Evolutionary conservation across 2,888 invertebrate genomes (phyloP).

Genomic region (Kryphioiulus occultus): DNA sequence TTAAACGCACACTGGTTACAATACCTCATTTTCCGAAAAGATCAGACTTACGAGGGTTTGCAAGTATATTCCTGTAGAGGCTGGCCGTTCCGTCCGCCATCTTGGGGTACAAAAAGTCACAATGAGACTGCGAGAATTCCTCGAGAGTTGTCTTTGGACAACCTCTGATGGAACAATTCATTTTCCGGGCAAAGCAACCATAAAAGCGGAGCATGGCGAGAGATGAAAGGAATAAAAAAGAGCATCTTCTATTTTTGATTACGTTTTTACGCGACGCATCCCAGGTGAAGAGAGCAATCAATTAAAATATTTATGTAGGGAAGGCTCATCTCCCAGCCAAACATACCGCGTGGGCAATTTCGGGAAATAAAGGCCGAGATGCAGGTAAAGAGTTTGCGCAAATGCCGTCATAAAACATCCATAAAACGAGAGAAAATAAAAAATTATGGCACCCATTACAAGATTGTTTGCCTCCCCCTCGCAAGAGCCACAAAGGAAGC

Average conservation of each 20-base stretch:
- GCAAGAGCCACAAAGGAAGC: neutral
- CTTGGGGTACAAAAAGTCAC: neutral
- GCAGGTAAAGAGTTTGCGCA: slow-evolving; percentile 34
- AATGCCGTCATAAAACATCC: slow-evolving; percentile 12
- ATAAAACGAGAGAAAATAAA: slow-evolving; percentile 10
- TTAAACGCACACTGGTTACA: too few species aligned
- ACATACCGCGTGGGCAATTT: neutral
- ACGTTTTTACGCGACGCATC: neutral
- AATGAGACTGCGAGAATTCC: neutral
- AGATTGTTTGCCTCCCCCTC: slow-evolving; percentile 20
- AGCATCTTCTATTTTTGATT: slow-evolving; percentile 33
- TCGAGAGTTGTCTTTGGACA: neutral
- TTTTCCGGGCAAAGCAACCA: neutral
- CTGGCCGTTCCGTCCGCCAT: neutral
- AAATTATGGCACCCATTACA: slow-evolving; percentile 22
- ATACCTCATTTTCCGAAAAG: too few species aligned
- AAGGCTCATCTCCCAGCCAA: neutral
- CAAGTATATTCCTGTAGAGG: too few species aligned
- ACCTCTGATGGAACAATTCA: slow-evolving; percentile 24
- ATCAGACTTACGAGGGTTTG: too few species aligned
- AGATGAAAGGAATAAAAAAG: slow-evolving; percentile 28
- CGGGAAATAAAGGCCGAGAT: neutral
- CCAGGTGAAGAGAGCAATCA: slow-evolving; percentile 29
- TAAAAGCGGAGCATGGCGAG: neutral
- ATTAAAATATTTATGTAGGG: slow-evolving; percentile 24